Base-by-base conservation (phyloP, 2,888 invertebrate species). In the Orthosia gracilis region DNA sequence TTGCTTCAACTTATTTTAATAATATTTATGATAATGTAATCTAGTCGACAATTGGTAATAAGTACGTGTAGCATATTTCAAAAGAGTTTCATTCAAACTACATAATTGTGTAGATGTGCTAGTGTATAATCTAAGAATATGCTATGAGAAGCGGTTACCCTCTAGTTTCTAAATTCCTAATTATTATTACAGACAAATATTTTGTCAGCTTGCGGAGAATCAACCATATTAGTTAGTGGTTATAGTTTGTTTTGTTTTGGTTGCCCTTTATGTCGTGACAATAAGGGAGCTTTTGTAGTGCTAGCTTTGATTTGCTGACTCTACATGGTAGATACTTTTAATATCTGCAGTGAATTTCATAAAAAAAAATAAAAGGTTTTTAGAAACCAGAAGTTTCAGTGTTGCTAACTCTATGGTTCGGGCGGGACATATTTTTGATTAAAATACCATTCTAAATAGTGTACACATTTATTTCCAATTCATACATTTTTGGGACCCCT, bases 371-470 rank as follows among this genome's bases (percentile, higher is more conserved):
- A 9, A 40, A 17, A 49, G 40, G 13, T 3, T 18, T 21, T 54
- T 4, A 52, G 4, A 49, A 78, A 23, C 9, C 21, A 13, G 47
- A 26, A 57, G 18, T 15, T 40, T 9, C 17, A 45, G 3, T n/a
- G n/a, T 31, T 55, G 18, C 9, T 76, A 63, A 40, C 5, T 73
- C 52, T 76, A 66, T 54, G 61, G 77, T 63, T 57, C 50, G 50
- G 80, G 80, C 50, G 47, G 80, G 80, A 26, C 4, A 40, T 21
- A 47, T 65, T 55, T n/a, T 23, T 62, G 31, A 74, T 80, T 74
- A 61, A 61, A 82, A 64, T 81, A 82, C 26, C 52, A 65, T 82
- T 77, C 50, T 52, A 78, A 82, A 59, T 69, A 54, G 55, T 64
- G 49, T 69, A 69, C 61, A 82, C 26, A 65, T 82, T 64, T 77